Percentiles rank a stretch among this genome's conserved stretches.
Evolutionary conservation across 2,888 invertebrate genomes (phyloP).

Genomic region (Clivina fossor): DNA sequence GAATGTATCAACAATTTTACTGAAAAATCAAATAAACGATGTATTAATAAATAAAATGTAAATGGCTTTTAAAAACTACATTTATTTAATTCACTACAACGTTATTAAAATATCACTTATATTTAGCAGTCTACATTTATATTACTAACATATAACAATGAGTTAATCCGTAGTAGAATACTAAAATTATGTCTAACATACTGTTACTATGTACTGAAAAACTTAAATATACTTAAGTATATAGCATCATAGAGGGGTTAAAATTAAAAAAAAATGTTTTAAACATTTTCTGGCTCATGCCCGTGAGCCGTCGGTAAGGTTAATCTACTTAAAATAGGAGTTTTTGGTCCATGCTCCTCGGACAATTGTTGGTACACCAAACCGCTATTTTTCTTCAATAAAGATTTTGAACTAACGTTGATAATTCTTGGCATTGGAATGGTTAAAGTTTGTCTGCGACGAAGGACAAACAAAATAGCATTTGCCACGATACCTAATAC

Average conservation of each 20-base stretch:
- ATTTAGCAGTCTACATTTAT: slow-evolving; percentile 18
- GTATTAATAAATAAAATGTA: slow-evolving; percentile 3
- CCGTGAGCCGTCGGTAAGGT: slow-evolving; percentile 5
- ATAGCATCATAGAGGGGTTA: neutral
- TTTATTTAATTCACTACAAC: slow-evolving; percentile 4
- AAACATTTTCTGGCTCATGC: slow-evolving; percentile 12
- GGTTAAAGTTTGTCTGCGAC: slow-evolving; percentile 45
- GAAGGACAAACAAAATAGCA: slow-evolving; percentile 47
- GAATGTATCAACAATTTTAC: neutral
- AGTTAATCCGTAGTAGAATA: slow-evolving; percentile 7
- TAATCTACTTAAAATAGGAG: slow-evolving; percentile 18
- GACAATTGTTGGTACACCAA: slow-evolving; percentile 78
- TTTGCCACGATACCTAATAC: slow-evolving; percentile 56
- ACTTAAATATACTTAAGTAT: too few relatives aligned
- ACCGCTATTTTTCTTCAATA: slow-evolving; percentile 69
- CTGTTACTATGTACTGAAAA: too few relatives aligned
- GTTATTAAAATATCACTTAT: slow-evolving; percentile 17
- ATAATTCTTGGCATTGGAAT: slow-evolving; percentile 46
- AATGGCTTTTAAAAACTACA: neutral
- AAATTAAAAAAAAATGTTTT: slow-evolving; percentile 1
- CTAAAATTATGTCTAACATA: too few relatives aligned
- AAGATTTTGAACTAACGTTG: slow-evolving; percentile 46
- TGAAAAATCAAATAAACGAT: neutral
- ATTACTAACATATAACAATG: slow-evolving; percentile 3
- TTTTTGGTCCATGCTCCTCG: slow-evolving; percentile 57